Conservation (phyloP, 2,888 invertebrate genomes). For the Tryphoninae sp. region DNA sequence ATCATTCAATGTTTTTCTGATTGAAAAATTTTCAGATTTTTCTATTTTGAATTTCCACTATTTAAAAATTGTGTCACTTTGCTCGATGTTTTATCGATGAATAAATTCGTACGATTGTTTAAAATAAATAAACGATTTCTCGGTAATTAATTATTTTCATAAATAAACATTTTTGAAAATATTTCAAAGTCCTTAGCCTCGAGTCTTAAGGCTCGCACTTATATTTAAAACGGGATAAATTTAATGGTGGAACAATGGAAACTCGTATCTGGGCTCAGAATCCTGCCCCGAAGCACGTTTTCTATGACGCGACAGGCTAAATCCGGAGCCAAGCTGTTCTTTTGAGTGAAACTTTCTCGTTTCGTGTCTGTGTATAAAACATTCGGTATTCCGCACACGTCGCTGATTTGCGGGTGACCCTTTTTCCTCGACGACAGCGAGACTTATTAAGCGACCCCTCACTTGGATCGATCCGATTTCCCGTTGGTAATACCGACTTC, state of each 20-base stretch:
- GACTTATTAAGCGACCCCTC: conserved; percentile 15
- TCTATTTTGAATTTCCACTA: background rate
- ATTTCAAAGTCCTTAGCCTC: too few relatives aligned
- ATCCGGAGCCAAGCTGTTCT: background rate
- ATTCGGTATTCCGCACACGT: conserved; percentile 20
- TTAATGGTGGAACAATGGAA: background rate
- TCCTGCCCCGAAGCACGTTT: background rate
- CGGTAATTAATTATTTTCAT: background rate
- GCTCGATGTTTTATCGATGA: background rate
- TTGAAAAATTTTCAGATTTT: too few relatives aligned
- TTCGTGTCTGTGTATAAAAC: background rate
- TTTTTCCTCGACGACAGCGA: background rate
- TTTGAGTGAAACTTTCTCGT: background rate
- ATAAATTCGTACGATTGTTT: too few relatives aligned
- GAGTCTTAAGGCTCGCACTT: background rate
- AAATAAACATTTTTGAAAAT: too few relatives aligned
- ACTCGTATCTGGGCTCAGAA: too few relatives aligned
- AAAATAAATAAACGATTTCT: background rate
- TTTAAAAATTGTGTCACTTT: background rate
- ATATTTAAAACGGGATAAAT: background rate
- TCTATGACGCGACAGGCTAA: conserved; percentile 1
- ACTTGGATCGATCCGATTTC: conserved; percentile 8
- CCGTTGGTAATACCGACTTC: background rate
- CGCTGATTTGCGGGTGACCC: conserved; percentile 8
- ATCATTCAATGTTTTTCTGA: background rate